Base-by-base conservation (phyloP, 2,113 vertebrate genomes). In the Pleuronectes platessa region DNA sequence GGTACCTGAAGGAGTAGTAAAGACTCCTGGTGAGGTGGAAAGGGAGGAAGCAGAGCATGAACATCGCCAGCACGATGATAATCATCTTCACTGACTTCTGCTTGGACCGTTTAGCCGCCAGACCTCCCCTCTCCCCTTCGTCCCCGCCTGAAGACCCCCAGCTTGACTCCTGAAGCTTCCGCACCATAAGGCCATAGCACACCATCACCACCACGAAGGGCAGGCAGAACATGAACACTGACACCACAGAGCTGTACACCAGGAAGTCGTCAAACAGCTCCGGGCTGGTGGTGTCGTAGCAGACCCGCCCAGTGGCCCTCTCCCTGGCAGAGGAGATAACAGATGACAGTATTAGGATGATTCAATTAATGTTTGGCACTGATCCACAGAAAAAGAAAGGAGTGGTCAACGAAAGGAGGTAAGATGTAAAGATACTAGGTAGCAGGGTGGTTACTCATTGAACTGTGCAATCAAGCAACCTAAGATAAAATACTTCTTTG, bases 1-100 rank as follows among this genome's bases (percentile, higher is more conserved):
- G 90, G 21, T 95, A 96, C 65, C 98, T 92, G 82, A 97, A 97
- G 66, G 92, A 95, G 85, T 99, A 99, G 82, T 99, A 98, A 68
- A 99, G 93, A 40, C 96, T 97, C 14, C 98, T 95, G 13, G 96
- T 99, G 86, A 99, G 83, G 0, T 99, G 97, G 90, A 98, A 99
- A 4, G 98, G 97, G 75, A 99, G 93, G 73, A 99, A 99, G 79
- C 98, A 99, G 26, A 99, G 88, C 5, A 96, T 92, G 83, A 99
- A 99, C 17, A 94, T 94, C 0, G 93, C 81, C 90, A 98, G 78
- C 66, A 99, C 96, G 0, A 99, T 94, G 51, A 97, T 88, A 4
- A 99, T 97, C 95, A 97, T 99, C 95, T 96, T 97, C 60, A 99
- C 95, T 0, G 98, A 98, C 83, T 97, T 98, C 93, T 96, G 95